Conservation (phyloP, 2,113 vertebrate species). For the Actenoides hombroni region DNA sequence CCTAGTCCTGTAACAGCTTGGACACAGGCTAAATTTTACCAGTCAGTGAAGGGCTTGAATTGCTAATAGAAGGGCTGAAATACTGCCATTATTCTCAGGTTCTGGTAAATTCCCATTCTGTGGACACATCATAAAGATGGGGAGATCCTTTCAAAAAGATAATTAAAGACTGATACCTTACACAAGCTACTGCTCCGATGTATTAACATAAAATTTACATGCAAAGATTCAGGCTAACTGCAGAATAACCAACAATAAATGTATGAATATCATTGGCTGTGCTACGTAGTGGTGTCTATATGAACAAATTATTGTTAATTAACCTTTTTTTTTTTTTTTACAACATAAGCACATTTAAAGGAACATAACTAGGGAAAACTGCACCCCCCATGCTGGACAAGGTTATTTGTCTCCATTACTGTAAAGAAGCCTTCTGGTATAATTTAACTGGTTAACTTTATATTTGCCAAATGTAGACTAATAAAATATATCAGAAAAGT, state of each 20-base stretch:
- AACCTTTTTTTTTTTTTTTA: background rate
- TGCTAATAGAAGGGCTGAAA: slow-evolving; percentile 21
- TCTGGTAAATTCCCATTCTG: background rate
- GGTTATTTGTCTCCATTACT: background rate
- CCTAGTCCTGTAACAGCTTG: background rate
- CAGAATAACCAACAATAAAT: background rate
- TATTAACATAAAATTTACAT: background rate
- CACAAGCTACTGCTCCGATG: background rate
- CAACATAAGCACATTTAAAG: background rate
- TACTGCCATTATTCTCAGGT: background rate
- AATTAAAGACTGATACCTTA: background rate
- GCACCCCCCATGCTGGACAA: background rate
- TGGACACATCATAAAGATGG: background rate
- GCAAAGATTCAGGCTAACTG: background rate
- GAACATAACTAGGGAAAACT: background rate
- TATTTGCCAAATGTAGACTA: background rate
- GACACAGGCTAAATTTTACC: background rate
- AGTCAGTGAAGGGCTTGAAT: background rate
- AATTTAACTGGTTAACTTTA: background rate
- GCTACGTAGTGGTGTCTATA: background rate
- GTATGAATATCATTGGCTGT: background rate
- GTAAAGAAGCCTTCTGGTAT: background rate
- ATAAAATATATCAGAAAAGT: background rate
- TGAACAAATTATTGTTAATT: background rate
- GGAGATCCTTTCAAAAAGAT: background rate